These are phyloP conservation scores for Aspidoscelis tigris DNA, from an alignment of 2,113 vertebrate genomes.

Conservation along the genomic window DNA sequence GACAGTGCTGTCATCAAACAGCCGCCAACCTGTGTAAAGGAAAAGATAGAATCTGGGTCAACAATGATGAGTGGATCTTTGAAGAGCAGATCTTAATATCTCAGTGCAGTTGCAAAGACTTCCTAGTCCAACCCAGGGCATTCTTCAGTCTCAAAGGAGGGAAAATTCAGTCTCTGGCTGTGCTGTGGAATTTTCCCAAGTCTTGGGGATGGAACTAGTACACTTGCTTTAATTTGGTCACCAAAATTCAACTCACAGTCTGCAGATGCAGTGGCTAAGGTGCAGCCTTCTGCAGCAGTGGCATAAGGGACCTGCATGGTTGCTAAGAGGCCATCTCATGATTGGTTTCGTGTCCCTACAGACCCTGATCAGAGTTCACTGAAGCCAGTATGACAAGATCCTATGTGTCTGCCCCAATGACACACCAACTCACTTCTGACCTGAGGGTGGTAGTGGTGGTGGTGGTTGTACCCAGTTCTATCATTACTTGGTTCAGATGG, in stretches of 20 bases:
- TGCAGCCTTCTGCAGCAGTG: not conserved
- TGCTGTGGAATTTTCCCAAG: not conserved
- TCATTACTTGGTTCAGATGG: not conserved
- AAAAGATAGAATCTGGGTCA: not conserved
- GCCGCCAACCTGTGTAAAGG: slow-evolving; percentile 87
- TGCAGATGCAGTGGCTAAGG: not conserved
- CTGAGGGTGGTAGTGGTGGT: no score
- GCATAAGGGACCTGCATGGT: not conserved
- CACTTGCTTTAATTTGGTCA: not conserved
- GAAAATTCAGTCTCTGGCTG: not conserved
- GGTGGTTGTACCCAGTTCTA: not conserved
- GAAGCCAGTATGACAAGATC: no score
- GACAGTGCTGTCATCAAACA: slow-evolving; percentile 98
- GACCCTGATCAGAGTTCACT: not conserved
- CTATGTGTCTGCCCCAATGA: not conserved
- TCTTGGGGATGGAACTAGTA: no score
- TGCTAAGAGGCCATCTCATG: not conserved
- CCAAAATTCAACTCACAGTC: not conserved
- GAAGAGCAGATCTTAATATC: not conserved
- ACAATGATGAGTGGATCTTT: no score
- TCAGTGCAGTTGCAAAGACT: not conserved
- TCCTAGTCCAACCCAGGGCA: no score
- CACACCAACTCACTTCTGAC: not conserved
- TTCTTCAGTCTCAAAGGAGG: not conserved
- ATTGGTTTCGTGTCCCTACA: not conserved